These are phyloP conservation scores for Ormyrus pomaceus DNA, from an alignment of 2,888 invertebrate genomes.

Conservation along the genomic window DNA sequence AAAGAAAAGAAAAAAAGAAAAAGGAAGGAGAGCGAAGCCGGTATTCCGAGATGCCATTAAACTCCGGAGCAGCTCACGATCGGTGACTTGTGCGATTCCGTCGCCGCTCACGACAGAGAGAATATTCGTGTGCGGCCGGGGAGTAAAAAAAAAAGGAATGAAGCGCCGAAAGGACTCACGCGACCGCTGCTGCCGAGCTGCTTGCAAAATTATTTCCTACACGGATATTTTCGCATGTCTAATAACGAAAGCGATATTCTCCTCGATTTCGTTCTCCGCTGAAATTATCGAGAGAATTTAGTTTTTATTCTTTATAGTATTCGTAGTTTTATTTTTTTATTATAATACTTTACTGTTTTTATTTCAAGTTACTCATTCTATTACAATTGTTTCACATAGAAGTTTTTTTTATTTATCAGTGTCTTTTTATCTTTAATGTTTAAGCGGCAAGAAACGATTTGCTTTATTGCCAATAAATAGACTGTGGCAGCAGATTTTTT, in stretches of 20 bases:
- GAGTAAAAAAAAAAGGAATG: background rate
- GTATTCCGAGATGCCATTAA: constrained; percentile 18
- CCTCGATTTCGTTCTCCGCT: no score
- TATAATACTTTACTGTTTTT: background rate
- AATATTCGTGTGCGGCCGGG: background rate
- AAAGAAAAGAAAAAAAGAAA: background rate
- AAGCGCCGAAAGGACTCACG: no score
- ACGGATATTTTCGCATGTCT: no score
- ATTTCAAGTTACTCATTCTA: background rate
- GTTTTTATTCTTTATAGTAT: background rate
- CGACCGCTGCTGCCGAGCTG: no score
- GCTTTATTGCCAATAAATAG: background rate
- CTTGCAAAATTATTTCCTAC: no score
- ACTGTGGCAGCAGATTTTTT: constrained; percentile 5
- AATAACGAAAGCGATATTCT: no score
- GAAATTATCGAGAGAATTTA: background rate
- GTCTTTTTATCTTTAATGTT: background rate
- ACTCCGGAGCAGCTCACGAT: constrained; percentile 27
- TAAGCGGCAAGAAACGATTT: background rate
- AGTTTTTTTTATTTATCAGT: background rate
- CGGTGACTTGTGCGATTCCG: constrained; percentile 19
- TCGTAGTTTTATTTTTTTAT: background rate
- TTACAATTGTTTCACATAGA: background rate
- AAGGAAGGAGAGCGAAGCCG: background rate
- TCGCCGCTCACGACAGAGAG: background rate